Evolutionary conservation across 2,888 invertebrate genomes (phyloP).

Genomic region (Drosophila infuscata): DNA sequence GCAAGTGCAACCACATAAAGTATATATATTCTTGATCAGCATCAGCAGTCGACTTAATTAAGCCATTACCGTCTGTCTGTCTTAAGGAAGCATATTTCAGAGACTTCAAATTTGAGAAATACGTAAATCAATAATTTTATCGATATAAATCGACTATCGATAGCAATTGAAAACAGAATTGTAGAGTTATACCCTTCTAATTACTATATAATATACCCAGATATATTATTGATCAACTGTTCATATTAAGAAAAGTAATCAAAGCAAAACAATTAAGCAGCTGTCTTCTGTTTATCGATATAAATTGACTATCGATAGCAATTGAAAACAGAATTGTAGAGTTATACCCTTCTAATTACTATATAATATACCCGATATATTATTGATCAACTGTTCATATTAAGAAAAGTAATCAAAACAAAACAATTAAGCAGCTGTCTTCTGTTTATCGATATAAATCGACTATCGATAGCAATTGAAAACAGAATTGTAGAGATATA

Average conservation of each 20-base stretch:
- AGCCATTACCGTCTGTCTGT: too few relatives aligned
- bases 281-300: too few relatives aligned
- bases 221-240: neutral
- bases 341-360: neutral
- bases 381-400: neutral
- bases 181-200: neutral
- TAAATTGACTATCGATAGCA: neutral
- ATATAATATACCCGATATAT: rapidly evolving
- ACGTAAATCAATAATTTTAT: neutral
- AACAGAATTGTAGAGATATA: neutral
- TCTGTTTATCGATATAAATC: too few relatives aligned
- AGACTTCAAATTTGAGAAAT: neutral
- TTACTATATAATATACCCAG: rapidly evolving
- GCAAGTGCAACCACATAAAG: neutral
- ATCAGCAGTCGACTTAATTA: neutral
- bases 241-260: neutral
- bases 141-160: neutral
- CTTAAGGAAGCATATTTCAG: neutral
- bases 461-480: neutral
- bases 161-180: neutral
- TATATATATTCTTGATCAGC: neutral
- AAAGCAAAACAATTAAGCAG: neutral
- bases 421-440: neutral
- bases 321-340: too few relatives aligned
- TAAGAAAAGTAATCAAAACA: neutral